Conservation (phyloP, 2,113 vertebrate genomes). For the Paraplagusia blochii region DNA sequence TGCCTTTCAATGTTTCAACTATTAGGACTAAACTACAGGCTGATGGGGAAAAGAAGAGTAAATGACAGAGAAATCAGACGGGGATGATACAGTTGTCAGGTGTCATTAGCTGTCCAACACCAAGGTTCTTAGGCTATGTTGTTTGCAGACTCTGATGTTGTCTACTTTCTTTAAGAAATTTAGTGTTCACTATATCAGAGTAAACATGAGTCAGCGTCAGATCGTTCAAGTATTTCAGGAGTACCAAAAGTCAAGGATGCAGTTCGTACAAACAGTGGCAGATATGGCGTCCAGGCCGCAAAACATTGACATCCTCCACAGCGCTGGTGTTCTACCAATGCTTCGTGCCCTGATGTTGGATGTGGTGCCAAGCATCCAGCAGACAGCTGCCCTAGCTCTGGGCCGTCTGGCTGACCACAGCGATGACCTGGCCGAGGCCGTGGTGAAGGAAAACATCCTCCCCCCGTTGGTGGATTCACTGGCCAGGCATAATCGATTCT, state of each 20-base stretch:
- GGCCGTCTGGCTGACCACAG: constrained; percentile 89
- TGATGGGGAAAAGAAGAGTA: too few species aligned
- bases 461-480: constrained; percentile 84
- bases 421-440: constrained; percentile 84
- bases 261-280: constrained; percentile 85
- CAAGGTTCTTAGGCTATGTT: too few species aligned
- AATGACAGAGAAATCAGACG: too few species aligned
- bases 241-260: constrained; percentile 83
- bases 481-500: constrained; percentile 86
- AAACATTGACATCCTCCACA: constrained; percentile 81
- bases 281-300: constrained; percentile 82
- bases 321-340: constrained; percentile 88
- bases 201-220: constrained; percentile 81
- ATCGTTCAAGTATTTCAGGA: constrained; percentile 87
- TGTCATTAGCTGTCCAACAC: too few species aligned
- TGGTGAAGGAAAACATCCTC: constrained; percentile 87
- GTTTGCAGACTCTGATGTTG: too few species aligned
- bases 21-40: too few species aligned
- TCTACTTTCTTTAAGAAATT: too few species aligned
- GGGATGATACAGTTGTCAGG: too few species aligned
- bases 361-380: constrained; percentile 86
- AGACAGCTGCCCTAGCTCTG: constrained; percentile 87
- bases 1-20: too few species aligned
- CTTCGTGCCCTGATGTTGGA: constrained; percentile 88
- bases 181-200: neutral